phyloP scores from a whole-genome alignment of 1,140 invertebrate genomes.

The Heliothis subflexa region DNA sequence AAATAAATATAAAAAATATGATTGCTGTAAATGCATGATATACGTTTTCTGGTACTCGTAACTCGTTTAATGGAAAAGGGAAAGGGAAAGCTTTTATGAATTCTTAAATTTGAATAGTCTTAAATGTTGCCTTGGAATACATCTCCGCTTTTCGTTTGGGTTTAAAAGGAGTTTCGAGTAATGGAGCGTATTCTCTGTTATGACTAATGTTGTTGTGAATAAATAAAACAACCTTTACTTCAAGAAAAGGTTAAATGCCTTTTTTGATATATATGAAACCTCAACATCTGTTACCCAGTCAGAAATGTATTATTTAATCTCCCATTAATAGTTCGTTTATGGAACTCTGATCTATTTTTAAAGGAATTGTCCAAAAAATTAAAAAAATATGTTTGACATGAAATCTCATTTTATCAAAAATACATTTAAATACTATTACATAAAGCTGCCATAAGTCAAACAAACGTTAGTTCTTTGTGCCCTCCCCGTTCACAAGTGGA shows the following conservation, averaged over 20 bases:
- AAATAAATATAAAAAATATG: constrained; percentile 25
- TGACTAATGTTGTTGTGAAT: too few relatives aligned
- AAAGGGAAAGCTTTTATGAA: constrained; percentile 6
- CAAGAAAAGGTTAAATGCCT: too few relatives aligned
- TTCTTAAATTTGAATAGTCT: constrained; percentile 18
- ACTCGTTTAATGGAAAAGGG: constrained; percentile 26
- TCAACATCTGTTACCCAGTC: too few relatives aligned
- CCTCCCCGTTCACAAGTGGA: constrained; percentile 53
- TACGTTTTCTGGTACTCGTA: constrained; percentile 6
- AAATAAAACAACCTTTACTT: background rate
- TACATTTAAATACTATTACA: background rate
- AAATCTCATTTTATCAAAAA: too few relatives aligned
- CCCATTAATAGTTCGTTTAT: too few relatives aligned
- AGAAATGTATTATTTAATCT: too few relatives aligned
- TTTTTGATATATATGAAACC: too few relatives aligned
- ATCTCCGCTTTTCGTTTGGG: background rate
- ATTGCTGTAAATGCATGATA: constrained; percentile 22
- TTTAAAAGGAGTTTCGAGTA: constrained; percentile 3
- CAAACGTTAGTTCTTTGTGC: constrained; percentile 53
- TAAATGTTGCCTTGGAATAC: background rate
- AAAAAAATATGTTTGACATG: too few relatives aligned
- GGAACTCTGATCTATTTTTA: too few relatives aligned
- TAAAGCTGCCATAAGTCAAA: constrained; percentile 41
- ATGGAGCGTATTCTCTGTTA: too few relatives aligned
- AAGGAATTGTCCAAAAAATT: too few relatives aligned